Conservation (phyloP, 2,888 invertebrate genomes). For the Leptopilina syphax region DNA sequence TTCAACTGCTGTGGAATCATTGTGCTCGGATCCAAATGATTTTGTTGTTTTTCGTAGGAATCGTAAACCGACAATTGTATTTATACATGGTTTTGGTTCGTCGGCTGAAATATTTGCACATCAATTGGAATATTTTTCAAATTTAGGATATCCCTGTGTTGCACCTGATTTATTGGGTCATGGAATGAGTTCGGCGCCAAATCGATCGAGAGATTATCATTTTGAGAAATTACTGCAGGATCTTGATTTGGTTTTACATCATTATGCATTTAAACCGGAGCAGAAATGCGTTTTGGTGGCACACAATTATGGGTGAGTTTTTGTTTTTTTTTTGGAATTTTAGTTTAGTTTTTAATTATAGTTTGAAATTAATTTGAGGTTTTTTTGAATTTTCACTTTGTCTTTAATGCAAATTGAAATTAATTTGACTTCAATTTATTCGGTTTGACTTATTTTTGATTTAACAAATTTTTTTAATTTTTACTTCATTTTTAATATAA, state of each 20-base stretch:
- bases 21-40: slow-evolving; percentile 49
- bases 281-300: slow-evolving; percentile 81
- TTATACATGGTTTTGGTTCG: slow-evolving; percentile 84
- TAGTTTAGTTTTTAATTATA: too few species aligned
- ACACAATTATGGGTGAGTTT: slow-evolving; percentile 83
- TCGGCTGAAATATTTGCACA: slow-evolving; percentile 82
- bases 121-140: slow-evolving; percentile 80
- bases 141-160: slow-evolving; percentile 81
- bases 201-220: slow-evolving; percentile 78
- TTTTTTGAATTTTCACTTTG: neutral
- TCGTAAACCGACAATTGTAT: slow-evolving; percentile 79
- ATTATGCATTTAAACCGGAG: slow-evolving; percentile 79
- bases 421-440: too few species aligned
- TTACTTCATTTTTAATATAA: too few species aligned
- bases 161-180: slow-evolving; percentile 85
- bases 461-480: too few species aligned
- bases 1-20: neutral
- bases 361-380: too few species aligned
- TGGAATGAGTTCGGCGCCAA: slow-evolving; percentile 82
- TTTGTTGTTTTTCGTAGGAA: slow-evolving; percentile 63
- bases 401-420: too few species aligned
- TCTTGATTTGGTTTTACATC: slow-evolving; percentile 80
- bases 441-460: too few species aligned
- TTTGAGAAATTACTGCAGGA: slow-evolving; percentile 81
- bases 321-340: too few species aligned